These are phyloP conservation scores for Porites rus DNA, from an alignment of 92 coral and sea anemone genomes.

Conservation along the genomic window DNA sequence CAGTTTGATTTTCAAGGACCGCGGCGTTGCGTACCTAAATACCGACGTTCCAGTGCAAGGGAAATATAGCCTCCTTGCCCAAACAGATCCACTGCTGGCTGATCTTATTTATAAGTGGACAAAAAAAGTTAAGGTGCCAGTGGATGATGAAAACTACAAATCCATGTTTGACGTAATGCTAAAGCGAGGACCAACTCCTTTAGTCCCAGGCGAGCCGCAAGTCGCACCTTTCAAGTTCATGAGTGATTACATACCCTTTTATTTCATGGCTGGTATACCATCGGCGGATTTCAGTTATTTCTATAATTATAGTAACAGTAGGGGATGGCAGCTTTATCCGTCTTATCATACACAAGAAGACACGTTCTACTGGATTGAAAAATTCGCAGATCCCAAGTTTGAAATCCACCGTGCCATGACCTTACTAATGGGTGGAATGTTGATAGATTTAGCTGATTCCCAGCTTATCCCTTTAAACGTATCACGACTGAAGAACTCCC, in stretches of 20 bases:
- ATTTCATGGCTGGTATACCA: conserved; percentile 71
- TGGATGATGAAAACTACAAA: conserved; percentile 15
- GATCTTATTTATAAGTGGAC: conserved; percentile 62
- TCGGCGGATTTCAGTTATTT: conserved; percentile 94
- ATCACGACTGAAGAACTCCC: conserved; percentile 55
- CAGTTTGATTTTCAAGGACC: conserved; percentile 47
- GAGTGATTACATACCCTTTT: conserved; percentile 87
- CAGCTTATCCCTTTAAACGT: conserved; percentile 79
- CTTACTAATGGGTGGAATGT: conserved; percentile 77
- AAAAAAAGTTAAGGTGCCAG: conserved; percentile 54
- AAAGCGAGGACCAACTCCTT: conserved; percentile 37
- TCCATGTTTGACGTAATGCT: conserved; percentile 66
- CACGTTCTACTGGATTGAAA: conserved; percentile 82
- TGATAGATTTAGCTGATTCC: conserved; percentile 76
- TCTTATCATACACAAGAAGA: conserved; percentile 91
- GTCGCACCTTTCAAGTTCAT: conserved; percentile 41
- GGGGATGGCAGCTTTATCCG: conserved; percentile 70
- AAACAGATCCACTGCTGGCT: conserved; percentile 56
- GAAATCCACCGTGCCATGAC: conserved; percentile 84
- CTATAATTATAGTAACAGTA: conserved; percentile 36
- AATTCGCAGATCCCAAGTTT: conserved; percentile 85
- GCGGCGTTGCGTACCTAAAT: conserved; percentile 71
- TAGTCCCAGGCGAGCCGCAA: conserved; percentile 53
- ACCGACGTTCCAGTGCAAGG: conserved; percentile 81
- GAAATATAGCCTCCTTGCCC: conserved; percentile 43